phyloP scores from a whole-genome alignment of 2,888 invertebrate genomes.

The Cremastinae sp. region DNA sequence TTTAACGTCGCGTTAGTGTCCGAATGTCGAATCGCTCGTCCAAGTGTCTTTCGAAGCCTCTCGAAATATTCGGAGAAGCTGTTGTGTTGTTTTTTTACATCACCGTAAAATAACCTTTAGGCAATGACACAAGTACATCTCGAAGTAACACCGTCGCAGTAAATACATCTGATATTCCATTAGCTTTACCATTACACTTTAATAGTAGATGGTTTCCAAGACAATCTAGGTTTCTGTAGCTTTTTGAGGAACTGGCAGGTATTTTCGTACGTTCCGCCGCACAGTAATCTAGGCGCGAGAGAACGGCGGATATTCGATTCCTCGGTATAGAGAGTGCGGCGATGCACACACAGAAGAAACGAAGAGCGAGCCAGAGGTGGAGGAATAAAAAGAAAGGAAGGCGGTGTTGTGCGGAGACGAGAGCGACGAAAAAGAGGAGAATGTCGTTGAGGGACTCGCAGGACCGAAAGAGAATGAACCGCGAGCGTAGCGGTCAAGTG shows the following conservation, averaged over 20 bases:
- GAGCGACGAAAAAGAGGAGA: slow-evolving; percentile 21
- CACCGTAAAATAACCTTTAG: no score
- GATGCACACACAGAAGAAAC: slow-evolving; percentile 59
- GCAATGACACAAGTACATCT: no score
- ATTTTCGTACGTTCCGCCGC: no score
- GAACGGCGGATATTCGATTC: slow-evolving; percentile 55
- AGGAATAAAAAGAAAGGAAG: slow-evolving; percentile 50
- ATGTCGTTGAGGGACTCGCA: slow-evolving; percentile 24
- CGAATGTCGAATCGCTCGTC: slow-evolving; percentile 62
- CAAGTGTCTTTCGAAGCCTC: slow-evolving; percentile 19
- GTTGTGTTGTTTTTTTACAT: no score
- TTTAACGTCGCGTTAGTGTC: slow-evolving; percentile 72
- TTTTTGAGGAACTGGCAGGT: no score
- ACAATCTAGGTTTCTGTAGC: no score
- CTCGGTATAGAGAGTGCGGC: slow-evolving; percentile 51
- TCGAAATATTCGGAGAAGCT: neutral
- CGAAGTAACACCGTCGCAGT: no score
- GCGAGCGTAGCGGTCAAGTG: slow-evolving; percentile 53
- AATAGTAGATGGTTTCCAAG: no score
- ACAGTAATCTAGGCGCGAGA: slow-evolving; percentile 13
- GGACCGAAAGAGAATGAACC: slow-evolving; percentile 40
- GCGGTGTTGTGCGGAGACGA: slow-evolving; percentile 36
- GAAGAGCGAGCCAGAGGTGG: slow-evolving; percentile 50
- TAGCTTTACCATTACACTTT: no score
- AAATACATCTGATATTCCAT: no score